phyloP scores from a whole-genome alignment of 2,888 invertebrate genomes.

The Plagodis pulveraria region DNA sequence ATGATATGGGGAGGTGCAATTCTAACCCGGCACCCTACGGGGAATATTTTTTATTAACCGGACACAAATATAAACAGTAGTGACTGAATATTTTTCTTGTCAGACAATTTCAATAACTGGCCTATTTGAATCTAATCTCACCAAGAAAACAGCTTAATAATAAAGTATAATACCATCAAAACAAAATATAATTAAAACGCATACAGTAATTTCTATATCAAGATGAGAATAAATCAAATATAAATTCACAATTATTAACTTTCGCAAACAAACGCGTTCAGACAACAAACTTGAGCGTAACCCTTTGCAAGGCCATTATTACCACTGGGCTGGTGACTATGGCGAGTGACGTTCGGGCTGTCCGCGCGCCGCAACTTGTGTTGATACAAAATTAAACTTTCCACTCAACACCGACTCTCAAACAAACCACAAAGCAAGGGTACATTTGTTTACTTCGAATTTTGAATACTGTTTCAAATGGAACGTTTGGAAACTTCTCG shows the following conservation, averaged over 20 bases:
- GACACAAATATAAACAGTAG: too few relatives aligned
- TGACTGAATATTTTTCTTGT: too few relatives aligned
- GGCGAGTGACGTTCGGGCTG: conserved; percentile 11
- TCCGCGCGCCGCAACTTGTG: conserved; percentile 17
- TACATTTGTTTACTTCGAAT: conserved; percentile 45
- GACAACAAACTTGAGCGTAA: conserved; percentile 15
- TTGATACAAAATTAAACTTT: conserved; percentile 46
- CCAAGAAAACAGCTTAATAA: too few relatives aligned
- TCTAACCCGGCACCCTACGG: too few relatives aligned
- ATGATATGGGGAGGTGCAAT: too few relatives aligned
- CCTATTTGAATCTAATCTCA: too few relatives aligned
- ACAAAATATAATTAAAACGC: too few relatives aligned
- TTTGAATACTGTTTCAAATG: conserved; percentile 45
- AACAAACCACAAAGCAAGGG: conserved; percentile 46
- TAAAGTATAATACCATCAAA: too few relatives aligned
- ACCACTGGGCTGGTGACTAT: conserved; percentile 13
- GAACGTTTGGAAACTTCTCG: conserved; percentile 7
- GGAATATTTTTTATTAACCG: too few relatives aligned
- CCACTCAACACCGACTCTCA: conserved; percentile 28
- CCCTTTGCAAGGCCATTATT: conserved; percentile 23
- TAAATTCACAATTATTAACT: conserved; percentile 6
- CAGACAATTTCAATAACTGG: too few relatives aligned
- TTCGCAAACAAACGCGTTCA: conserved; percentile 8
- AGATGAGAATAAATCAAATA: not conserved
- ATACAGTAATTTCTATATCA: too few relatives aligned